Base-by-base conservation (phyloP, 2,888 invertebrate genomes). In the Epiblema foenella region DNA sequence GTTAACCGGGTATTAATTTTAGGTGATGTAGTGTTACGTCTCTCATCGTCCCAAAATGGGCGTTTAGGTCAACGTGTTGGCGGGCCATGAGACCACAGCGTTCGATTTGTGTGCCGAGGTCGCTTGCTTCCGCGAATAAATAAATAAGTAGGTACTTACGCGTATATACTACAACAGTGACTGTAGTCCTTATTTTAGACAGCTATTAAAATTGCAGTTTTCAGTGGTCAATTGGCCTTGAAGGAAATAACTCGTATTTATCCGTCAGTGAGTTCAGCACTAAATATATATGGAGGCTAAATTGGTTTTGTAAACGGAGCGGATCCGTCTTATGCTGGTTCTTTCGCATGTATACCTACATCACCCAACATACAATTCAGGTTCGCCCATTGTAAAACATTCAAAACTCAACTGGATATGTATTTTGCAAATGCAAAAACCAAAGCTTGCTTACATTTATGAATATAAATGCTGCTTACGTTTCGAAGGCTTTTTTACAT, bases 81-180 rank as follows among this genome's bases (percentile, higher is more conserved):
- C 81, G 81, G 76, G 77, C 77, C 79, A 78, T 80, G 83, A 84
- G 83, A 79, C 75, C 74, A 52, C 39, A 75, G 73, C 76, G 76
- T 75, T 77, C 77, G 78, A 80, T 84, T 85, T 85, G 76, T 87
- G 76, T 82, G 89, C 83, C 91, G 88, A 86, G 91, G 91, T 76
- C 89, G 83, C 52, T 86, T 59, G 81, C 86, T 81, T 79, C 80
- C 77, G 77, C 76, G 77, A 79, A 82, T 82, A 78, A 77, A 76
- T 74, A 78, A 72, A 75, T 59, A 54, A 37, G 33, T 59, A 54
- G 24, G 33, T 68, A 60, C 54, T 57, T 68, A 49, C 57, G 49
- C n/a, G 39, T 51, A 57, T 49, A 56, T 24, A 54, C 49, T 67
- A 20, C 49, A 62, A 20, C 24, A 62, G 60, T 60, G 42, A 52